Conservation (phyloP, 2,888 invertebrate species). For the Andrena bicolor region DNA sequence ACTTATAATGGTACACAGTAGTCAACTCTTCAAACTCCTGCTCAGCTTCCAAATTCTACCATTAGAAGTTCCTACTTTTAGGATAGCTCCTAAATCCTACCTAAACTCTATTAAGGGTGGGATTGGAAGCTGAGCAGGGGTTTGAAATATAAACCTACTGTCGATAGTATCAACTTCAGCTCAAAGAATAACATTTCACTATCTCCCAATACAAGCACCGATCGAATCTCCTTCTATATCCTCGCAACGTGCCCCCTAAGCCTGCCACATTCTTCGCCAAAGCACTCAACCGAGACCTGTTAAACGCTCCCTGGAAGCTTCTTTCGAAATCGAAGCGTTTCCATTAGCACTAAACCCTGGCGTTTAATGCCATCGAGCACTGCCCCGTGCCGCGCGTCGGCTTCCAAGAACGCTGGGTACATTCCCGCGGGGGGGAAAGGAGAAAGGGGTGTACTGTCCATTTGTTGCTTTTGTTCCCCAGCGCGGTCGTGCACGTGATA, state of each 20-base stretch:
- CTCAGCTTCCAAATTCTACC: too few relatives aligned
- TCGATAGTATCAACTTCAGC: too few relatives aligned
- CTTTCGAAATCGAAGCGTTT: conserved; percentile 27
- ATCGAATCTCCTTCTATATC: neutral
- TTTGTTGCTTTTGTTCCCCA: conserved; percentile 51
- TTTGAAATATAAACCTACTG: too few relatives aligned
- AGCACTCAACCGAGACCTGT: conserved; percentile 8
- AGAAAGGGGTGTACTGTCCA: conserved; percentile 25
- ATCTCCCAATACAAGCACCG: too few relatives aligned
- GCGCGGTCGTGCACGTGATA: conserved; percentile 50
- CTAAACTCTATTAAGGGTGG: too few relatives aligned
- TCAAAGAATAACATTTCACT: too few relatives aligned
- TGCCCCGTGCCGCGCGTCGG: conserved; percentile 30
- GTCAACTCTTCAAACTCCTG: too few relatives aligned
- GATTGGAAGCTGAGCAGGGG: too few relatives aligned
- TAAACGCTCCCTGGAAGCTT: neutral
- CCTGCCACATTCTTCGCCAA: neutral
- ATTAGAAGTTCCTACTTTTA: too few relatives aligned
- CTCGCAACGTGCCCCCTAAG: neutral
- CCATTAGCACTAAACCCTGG: conserved; percentile 57
- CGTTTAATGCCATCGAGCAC: conserved; percentile 48
- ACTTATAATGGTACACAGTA: too few relatives aligned
- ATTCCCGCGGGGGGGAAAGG: conserved; percentile 43
- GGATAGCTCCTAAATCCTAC: too few relatives aligned
- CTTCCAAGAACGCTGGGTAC: conserved; percentile 47